Evolutionary conservation across 2,888 invertebrate genomes (phyloP).

Genomic region (Heliconius hortense): DNA sequence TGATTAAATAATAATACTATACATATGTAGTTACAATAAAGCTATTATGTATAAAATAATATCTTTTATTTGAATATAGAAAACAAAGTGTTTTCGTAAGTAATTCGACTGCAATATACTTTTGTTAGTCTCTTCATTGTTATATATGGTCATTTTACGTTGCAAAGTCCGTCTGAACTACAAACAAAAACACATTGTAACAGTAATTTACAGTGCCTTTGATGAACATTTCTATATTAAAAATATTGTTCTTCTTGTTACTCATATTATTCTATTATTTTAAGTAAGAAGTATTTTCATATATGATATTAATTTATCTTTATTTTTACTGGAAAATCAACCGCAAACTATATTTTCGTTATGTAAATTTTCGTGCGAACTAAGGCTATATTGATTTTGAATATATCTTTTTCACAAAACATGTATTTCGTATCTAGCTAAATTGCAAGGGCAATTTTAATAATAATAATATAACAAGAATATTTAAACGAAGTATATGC

Average conservation of each 20-base stretch:
- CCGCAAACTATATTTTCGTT: background rate
- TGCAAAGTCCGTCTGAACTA: background rate
- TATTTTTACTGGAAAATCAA: background rate
- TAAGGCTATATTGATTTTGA: background rate
- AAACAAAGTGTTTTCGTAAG: background rate
- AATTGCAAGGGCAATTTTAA: background rate
- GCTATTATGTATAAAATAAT: background rate
- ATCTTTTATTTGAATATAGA: background rate
- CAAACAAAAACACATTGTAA: background rate
- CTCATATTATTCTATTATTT: background rate
- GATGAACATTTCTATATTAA: background rate
- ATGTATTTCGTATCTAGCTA: background rate
- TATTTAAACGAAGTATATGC: background rate
- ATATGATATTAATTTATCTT: background rate
- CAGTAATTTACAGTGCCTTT: background rate
- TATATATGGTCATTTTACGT: background rate
- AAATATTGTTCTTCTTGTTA: background rate
- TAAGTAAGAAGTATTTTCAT: background rate
- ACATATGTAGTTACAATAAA: background rate
- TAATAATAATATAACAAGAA: conserved; percentile 2
- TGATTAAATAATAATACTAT: too few relatives aligned
- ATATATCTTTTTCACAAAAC: background rate
- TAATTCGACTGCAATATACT: background rate
- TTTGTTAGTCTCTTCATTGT: background rate
- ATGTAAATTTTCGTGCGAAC: background rate